Conservation (phyloP, 2,113 vertebrate genomes). For the Tenrec ecaudatus region DNA sequence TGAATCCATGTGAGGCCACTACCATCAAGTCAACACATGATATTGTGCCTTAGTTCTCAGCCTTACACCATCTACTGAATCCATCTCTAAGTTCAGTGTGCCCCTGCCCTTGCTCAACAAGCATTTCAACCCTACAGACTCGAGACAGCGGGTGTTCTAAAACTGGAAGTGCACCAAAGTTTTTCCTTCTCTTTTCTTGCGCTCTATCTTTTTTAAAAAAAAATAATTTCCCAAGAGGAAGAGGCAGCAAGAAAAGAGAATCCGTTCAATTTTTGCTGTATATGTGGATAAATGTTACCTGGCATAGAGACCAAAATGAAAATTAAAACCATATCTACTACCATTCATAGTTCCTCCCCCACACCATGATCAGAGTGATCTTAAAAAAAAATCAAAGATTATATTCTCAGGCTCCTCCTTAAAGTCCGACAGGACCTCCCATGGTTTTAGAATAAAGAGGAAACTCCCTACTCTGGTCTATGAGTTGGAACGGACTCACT, state of each 20-base stretch:
- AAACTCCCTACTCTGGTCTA: not conserved
- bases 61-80: not conserved
- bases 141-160: not conserved
- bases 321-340: not conserved
- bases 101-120: not conserved
- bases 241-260: not conserved
- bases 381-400: not conserved
- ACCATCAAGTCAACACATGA: not conserved
- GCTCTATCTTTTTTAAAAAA: not conserved
- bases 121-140: not conserved
- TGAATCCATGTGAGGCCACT: not conserved
- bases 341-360: not conserved
- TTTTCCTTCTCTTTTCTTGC: not conserved
- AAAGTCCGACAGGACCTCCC: not conserved
- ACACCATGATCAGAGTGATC: not conserved
- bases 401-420: not conserved
- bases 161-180: not conserved
- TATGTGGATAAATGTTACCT: not conserved
- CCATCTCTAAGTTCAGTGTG: not conserved
- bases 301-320: not conserved
- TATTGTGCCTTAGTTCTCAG: not conserved
- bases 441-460: not conserved
- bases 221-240: slow-evolving; percentile 10
- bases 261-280: not conserved
- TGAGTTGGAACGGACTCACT: not conserved